Percentiles rank a stretch among this genome's conserved stretches.
phyloP scores from a whole-genome alignment of 2,888 invertebrate genomes.

The Conops quadrifasciatus region DNA sequence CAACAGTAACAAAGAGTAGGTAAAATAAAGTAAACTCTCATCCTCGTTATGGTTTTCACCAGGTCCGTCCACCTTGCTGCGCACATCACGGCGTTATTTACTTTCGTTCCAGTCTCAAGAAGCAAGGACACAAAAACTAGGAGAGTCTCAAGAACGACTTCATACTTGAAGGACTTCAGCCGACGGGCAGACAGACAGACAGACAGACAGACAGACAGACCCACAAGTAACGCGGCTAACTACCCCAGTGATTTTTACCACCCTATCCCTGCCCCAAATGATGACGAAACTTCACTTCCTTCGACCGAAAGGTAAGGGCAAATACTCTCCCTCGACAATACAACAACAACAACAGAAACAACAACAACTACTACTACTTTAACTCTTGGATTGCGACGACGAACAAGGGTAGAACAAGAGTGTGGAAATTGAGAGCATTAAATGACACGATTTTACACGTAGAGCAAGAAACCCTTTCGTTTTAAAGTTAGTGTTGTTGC shows the following conservation, averaged over 20 bases:
- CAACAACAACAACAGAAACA: conserved; percentile 19
- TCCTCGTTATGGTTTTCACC: no score
- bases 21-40: no score
- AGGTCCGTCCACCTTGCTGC: no score
- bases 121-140: conserved; percentile 12
- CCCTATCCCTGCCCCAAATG: no score
- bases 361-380: conserved; percentile 25
- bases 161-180: background rate
- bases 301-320: background rate
- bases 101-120: background rate
- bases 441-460: conserved; percentile 33
- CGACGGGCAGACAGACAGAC: conserved; percentile 2
- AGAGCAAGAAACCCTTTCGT: conserved; percentile 28
- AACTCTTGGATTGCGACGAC: no score
- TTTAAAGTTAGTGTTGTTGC: conserved; percentile 2
- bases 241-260: no score
- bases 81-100: no score
- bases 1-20: no score
- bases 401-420: conserved; percentile 11
- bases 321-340: no score
- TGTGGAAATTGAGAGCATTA: conserved; percentile 46
- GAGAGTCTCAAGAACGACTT: conserved; percentile 1
- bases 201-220: no score
- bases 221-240: no score
- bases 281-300: no score